Conservation (phyloP, 64 coral and sea anemone species). For the Actinia equina region DNA sequence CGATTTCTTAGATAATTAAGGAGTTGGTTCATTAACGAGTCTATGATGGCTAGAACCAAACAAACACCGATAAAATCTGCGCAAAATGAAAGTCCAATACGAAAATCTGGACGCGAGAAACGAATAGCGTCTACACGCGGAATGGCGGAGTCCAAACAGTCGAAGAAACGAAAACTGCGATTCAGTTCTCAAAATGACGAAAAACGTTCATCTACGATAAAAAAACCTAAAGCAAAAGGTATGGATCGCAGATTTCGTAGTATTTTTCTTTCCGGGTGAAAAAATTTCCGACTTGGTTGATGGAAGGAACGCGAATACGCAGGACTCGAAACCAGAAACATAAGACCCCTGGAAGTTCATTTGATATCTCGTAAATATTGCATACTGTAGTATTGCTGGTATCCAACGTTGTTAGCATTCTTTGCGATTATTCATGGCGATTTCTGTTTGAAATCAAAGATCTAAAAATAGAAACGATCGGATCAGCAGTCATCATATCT, state of each 20-base stretch:
- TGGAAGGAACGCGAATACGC: not conserved
- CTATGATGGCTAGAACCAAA: slow-evolving; percentile 11
- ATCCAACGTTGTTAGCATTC: not conserved
- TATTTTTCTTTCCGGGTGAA: not conserved
- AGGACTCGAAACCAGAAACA: not conserved
- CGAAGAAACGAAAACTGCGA: not conserved
- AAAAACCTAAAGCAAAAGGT: slow-evolving; percentile 3
- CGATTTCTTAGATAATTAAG: not conserved
- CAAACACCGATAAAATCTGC: slow-evolving; percentile 14
- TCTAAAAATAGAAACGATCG: not conserved
- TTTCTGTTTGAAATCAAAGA: not conserved
- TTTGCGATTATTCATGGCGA: not conserved
- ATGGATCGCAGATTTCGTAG: not conserved
- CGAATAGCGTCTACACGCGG: not conserved
- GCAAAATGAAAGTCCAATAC: not conserved
- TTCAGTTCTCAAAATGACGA: not conserved
- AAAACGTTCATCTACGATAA: not conserved
- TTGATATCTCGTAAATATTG: not conserved
- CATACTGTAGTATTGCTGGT: not conserved
- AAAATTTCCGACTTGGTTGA: slow-evolving; percentile 1
- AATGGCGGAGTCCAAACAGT: not conserved
- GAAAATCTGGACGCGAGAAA: slow-evolving; percentile 2
- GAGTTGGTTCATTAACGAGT: not conserved
- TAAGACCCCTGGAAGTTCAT: not conserved
- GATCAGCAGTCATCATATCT: not conserved